Evolutionary conservation across 2,888 invertebrate species (phyloP).

Genomic region (Drosophila vallismaia): DNA sequence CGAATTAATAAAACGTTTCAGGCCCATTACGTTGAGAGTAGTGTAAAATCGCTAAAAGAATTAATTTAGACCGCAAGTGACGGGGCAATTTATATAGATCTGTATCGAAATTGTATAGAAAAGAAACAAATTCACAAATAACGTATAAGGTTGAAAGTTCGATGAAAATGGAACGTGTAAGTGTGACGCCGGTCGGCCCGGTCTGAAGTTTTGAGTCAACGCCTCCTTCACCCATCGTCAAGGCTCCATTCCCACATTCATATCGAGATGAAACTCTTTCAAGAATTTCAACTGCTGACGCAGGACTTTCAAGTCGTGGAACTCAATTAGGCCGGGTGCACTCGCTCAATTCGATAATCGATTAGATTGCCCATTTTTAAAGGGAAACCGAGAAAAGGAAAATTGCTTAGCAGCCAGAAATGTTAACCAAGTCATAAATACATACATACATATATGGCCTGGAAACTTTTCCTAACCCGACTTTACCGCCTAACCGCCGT

Average conservation of each 20-base stretch:
- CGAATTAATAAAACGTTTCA: slow-evolving; percentile 13
- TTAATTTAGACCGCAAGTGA: slow-evolving; percentile 6
- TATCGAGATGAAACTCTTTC: neutral
- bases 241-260: neutral
- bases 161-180: neutral
- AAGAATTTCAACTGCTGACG: slow-evolving; percentile 32
- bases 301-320: slow-evolving; percentile 37
- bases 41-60: neutral
- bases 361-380: slow-evolving; percentile 70
- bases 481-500: slow-evolving; percentile 31
- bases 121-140: neutral
- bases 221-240: neutral
- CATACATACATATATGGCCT: slow-evolving; percentile 39
- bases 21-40: slow-evolving; percentile 4
- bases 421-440: slow-evolving; percentile 76
- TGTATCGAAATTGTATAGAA: neutral
- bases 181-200: neutral
- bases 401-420: slow-evolving; percentile 74
- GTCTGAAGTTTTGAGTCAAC: neutral
- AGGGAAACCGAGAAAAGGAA: slow-evolving; percentile 57
- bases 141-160: neutral
- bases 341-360: slow-evolving; percentile 65
- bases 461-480: slow-evolving; percentile 55
- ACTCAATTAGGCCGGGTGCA: slow-evolving; percentile 67
- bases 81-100: slow-evolving; percentile 2